Evolutionary conservation across 2,113 vertebrate species (phyloP).

Genomic region (Zosterops pallidus): DNA sequence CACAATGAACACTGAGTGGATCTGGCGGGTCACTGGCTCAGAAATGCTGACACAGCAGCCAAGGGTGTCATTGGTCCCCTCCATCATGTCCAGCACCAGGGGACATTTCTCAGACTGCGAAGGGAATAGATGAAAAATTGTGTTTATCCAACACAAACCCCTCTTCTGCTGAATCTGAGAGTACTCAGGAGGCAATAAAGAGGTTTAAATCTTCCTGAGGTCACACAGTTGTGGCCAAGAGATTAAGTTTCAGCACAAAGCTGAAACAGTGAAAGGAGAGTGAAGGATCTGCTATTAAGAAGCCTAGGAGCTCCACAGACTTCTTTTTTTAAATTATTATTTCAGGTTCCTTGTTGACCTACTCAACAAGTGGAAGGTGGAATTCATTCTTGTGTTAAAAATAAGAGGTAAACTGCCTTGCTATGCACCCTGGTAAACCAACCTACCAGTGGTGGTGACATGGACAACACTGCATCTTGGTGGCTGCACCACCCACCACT

Average conservation of each 20-base stretch:
- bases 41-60: background rate
- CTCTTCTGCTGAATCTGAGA: background rate
- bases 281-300: background rate
- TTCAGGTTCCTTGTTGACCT: background rate
- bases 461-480: fast-evolving
- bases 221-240: background rate
- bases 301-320: background rate
- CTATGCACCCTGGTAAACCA: too few species aligned
- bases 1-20: background rate
- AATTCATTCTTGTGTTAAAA: background rate
- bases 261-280: background rate
- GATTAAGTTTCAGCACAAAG: background rate
- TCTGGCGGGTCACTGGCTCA: background rate
- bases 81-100: fast-evolving
- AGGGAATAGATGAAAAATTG: background rate
- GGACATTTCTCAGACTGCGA: background rate
- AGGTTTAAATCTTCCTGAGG: background rate
- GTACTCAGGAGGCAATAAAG: background rate
- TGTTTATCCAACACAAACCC: background rate
- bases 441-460: too few species aligned
- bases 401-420: background rate
- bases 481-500: background rate
- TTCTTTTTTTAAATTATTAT: background rate
- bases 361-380: background rate
- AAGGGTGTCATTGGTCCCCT: background rate